phyloP scores from a whole-genome alignment of 2,797 vertebrate genomes.

The Brachymystax lenok region DNA sequence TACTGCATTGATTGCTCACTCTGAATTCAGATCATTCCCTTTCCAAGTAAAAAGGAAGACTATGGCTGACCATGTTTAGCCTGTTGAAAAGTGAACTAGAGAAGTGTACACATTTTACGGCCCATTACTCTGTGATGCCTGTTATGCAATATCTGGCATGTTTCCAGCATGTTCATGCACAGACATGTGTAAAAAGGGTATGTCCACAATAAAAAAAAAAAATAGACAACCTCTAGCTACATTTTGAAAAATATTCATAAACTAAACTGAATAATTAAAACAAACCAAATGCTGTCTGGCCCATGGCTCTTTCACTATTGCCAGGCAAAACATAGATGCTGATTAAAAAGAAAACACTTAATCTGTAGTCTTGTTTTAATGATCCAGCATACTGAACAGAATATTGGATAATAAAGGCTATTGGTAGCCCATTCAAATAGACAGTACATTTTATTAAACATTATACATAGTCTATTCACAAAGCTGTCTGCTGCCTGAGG shows the following conservation, averaged over 20 bases:
- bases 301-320: background rate
- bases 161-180: background rate
- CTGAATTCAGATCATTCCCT: background rate
- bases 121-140: background rate
- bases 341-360: background rate
- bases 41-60: background rate
- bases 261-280: background rate
- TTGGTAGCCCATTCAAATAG: no score
- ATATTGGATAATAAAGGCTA: no score
- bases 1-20: background rate
- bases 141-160: slow-evolving; percentile 5
- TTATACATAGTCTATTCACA: no score
- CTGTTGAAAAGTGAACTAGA: background rate
- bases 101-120: background rate
- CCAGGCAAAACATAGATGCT: background rate
- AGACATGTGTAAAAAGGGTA: background rate
- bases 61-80: background rate
- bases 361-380: background rate
- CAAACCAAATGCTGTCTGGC: background rate
- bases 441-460: no score
- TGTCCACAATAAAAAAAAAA: background rate
- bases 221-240: background rate
- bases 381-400: background rate
- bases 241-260: background rate
- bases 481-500: no score